Evolutionary conservation across 1,140 invertebrate species (phyloP).

Genomic region (Ooceraea biroi): DNA sequence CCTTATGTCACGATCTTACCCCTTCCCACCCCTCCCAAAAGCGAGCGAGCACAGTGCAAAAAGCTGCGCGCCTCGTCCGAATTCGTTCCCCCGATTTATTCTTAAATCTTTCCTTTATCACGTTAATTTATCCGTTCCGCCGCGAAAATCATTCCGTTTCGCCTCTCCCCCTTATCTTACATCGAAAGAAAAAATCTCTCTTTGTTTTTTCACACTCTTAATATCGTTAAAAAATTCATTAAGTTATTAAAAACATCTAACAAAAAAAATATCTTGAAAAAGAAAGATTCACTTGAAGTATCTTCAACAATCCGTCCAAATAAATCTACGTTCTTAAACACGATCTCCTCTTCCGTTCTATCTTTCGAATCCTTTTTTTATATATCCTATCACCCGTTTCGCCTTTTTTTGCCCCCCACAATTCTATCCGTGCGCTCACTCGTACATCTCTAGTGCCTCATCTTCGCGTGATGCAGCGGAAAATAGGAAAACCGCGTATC

Average conservation of each 20-base stretch:
- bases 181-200: slow-evolving; percentile 67
- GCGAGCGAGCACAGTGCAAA: slow-evolving; percentile 79
- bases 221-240: slow-evolving; percentile 85
- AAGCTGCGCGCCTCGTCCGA: slow-evolving; percentile 76
- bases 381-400: slow-evolving; percentile 21
- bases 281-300: slow-evolving; percentile 82
- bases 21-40: slow-evolving; percentile 52
- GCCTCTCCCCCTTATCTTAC: slow-evolving; percentile 61
- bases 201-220: slow-evolving; percentile 66
- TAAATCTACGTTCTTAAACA: slow-evolving; percentile 84
- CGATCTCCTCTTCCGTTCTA: slow-evolving; percentile 67
- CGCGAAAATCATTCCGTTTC: slow-evolving; percentile 66
- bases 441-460: too few relatives aligned
- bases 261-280: slow-evolving; percentile 80
- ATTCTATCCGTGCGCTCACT: neutral
- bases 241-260: slow-evolving; percentile 85
- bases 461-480: slow-evolving; percentile 44
- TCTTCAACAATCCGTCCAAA: slow-evolving; percentile 86
- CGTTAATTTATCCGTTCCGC: slow-evolving; percentile 58
- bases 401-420: neutral
- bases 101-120: slow-evolving; percentile 33
- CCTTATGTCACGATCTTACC: slow-evolving; percentile 67
- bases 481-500: slow-evolving; percentile 31
- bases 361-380: slow-evolving; percentile 29
- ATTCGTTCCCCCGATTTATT: slow-evolving; percentile 44